phyloP scores from a whole-genome alignment of 1,140 invertebrate species.

The Physella acuta region DNA sequence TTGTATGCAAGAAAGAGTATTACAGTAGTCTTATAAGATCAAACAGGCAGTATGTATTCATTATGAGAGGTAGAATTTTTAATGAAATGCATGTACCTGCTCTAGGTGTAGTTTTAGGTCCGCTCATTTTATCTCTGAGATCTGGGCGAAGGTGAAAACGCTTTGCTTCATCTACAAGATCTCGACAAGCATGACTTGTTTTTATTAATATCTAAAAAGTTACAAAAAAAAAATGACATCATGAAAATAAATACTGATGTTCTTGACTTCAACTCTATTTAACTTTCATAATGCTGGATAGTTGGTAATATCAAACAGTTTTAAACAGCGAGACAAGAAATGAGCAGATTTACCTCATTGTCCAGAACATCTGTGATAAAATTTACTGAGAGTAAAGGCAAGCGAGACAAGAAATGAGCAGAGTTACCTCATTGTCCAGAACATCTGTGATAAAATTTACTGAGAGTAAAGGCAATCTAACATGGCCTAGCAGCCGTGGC shows the following conservation, averaged over 20 bases:
- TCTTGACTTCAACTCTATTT: too few relatives aligned
- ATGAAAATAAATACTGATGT: too few relatives aligned
- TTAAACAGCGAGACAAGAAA: too few relatives aligned
- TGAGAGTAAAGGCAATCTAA: conserved; percentile 47
- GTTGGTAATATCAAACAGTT: too few relatives aligned
- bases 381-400: conserved; percentile 48
- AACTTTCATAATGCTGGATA: too few relatives aligned
- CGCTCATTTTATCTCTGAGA: conserved; percentile 43
- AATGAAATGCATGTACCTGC: conserved; percentile 32
- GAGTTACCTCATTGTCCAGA: conserved; percentile 50
- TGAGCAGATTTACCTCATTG: conserved; percentile 52
- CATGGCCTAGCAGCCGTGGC: conserved; percentile 39
- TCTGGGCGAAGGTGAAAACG: conserved; percentile 54
- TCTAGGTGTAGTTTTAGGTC: conserved; percentile 42
- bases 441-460: conserved; percentile 54
- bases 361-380: conserved; percentile 54
- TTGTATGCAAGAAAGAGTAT: neutral
- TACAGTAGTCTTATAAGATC: neutral
- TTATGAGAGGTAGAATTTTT: neutral
- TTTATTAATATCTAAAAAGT: conserved; percentile 28
- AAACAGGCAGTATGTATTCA: neutral
- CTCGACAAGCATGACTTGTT: conserved; percentile 48
- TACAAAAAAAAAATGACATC: too few relatives aligned
- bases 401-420: too few relatives aligned
- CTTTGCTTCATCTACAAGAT: conserved; percentile 55